phyloP scores from a whole-genome alignment of 2,113 vertebrate genomes.

The Anguilla japonica region DNA sequence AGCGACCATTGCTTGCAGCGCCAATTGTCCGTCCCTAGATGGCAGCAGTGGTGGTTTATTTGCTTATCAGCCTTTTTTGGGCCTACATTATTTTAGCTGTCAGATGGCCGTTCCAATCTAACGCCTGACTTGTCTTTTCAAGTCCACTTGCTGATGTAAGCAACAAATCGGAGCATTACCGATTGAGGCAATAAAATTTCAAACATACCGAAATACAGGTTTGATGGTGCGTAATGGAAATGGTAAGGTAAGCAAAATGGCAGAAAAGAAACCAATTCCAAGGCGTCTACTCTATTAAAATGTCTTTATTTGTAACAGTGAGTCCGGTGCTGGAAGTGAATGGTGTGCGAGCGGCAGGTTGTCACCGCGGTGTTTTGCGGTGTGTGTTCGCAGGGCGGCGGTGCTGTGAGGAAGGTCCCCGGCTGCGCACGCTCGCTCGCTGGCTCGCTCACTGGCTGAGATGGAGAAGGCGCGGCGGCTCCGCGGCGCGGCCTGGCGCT shows the following conservation, averaged over 20 bases:
- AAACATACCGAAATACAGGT: no score
- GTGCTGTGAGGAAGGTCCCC: slow-evolving; percentile 27
- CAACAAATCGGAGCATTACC: no score
- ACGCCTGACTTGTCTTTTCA: background rate
- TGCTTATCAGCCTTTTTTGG: no score
- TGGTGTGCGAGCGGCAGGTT: no score
- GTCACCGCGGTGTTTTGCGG: background rate
- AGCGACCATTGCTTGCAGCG: background rate
- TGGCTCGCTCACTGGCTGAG: slow-evolving; percentile 75
- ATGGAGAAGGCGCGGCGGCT: slow-evolving; percentile 98
- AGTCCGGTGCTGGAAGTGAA: no score
- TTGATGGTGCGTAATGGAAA: no score
- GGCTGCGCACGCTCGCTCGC: slow-evolving; percentile 32
- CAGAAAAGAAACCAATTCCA: no score
- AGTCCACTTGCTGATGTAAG: background rate
- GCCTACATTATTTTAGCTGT: background rate
- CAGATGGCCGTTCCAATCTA: background rate
- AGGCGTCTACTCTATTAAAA: no score
- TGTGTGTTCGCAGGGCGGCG: slow-evolving; percentile 2
- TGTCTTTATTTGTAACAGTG: no score
- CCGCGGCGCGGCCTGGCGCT: slow-evolving; percentile 85
- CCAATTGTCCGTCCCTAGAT: background rate
- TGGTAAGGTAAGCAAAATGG: no score
- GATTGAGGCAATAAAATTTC: no score
- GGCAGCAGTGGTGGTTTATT: background rate